phyloP scores from a whole-genome alignment of 2,113 vertebrate species.

The Zapornia atra region DNA sequence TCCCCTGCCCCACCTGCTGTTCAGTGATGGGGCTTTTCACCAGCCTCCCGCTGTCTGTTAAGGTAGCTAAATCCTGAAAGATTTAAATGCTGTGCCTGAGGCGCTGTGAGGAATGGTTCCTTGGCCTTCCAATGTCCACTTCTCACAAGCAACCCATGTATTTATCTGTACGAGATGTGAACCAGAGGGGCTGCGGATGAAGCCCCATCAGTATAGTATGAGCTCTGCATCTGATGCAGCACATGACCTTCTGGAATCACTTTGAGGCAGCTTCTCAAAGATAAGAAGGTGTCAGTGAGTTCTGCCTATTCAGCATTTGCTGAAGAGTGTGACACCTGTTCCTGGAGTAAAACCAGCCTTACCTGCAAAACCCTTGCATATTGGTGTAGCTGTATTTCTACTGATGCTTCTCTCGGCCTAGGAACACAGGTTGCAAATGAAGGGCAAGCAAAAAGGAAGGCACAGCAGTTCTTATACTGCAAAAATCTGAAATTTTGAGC shows the following conservation, averaged over 20 bases:
- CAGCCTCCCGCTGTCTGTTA: neutral
- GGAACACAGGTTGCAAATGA: neutral
- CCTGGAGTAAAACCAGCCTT: neutral
- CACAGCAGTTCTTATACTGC: neutral
- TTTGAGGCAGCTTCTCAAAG: neutral
- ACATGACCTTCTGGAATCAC: neutral
- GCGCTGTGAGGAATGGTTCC: neutral
- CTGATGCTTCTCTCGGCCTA: neutral
- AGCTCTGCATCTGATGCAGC: neutral
- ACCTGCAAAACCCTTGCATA: neutral
- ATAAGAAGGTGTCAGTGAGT: neutral
- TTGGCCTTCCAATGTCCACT: neutral
- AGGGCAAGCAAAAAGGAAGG: neutral
- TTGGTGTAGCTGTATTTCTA: neutral
- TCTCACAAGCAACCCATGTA: neutral
- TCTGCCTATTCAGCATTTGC: neutral
- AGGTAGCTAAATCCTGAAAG: neutral
- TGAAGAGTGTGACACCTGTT: neutral
- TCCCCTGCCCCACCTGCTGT: neutral
- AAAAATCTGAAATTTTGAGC: neutral
- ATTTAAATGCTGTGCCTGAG: neutral
- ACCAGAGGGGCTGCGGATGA: neutral
- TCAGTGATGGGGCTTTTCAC: neutral
- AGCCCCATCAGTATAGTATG: rapidly evolving
- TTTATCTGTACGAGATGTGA: neutral